Base-by-base conservation (phyloP, 2,797 vertebrate species). In the Cyclura pinguis region DNA sequence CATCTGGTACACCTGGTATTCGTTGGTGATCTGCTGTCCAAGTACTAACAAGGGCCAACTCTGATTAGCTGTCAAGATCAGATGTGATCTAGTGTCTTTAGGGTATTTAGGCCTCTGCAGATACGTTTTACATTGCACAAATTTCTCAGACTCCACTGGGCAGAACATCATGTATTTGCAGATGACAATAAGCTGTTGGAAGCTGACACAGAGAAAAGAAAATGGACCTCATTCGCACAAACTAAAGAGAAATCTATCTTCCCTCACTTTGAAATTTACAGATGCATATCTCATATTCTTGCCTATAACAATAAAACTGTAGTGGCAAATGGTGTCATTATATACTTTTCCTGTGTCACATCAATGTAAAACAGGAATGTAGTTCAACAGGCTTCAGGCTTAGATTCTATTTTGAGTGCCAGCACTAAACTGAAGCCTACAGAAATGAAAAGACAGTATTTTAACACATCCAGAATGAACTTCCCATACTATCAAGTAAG, bases 131-230 rank as follows among this genome's bases (percentile, higher is more conserved):
- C 67, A 12, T 32, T 69, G 67, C 32, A 8, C 67, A 69, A 29
- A 69, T 69, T 69, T 69, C 29, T 32, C 8, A 69, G 67, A 32
- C 4, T 69, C 67, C 10, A 32, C 67, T 32, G 2, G 32, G 67
- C 67, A 52, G 20, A 8, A 92, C 64, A 50, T 78, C 42, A 12
- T 87, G 76, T 24, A 57, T 76, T 55, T 72, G 4, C 18, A 85
- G 12, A 86, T 88, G 73, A 82, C 78, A 82, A 92, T 77, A 89
- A 52, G 22, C 72, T 50, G 88, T 88, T 87, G 94, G 94, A 50
- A 93, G 76, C 29, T 92, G 18, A 87, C 84, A 59, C 24, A 89
- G 81, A 29, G 35, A 47, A 62, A 87, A 55, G 50, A 76, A 77
- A 59, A 77, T 14, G 14, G 27, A 62, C 32, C 35, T 20, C 52